Percentiles rank a stretch among this genome's conserved stretches.
Conservation (phyloP, 2,797 vertebrate genomes). For the Coregonus sp. region DNA sequence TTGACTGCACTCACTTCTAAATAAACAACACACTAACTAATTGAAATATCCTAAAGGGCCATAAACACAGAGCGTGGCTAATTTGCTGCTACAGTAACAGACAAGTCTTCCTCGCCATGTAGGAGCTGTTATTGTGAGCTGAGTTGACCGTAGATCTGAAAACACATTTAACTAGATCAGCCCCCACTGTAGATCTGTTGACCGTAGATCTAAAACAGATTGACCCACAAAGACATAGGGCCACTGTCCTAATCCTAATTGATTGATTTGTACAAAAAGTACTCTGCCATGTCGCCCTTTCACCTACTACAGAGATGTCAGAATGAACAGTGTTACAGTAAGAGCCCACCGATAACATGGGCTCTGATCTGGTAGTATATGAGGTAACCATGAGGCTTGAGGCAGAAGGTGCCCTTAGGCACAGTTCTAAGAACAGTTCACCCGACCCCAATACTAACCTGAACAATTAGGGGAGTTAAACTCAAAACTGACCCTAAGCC, state of each 20-base stretch:
- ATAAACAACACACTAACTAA: constrained; percentile 58
- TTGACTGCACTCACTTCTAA: constrained; percentile 24
- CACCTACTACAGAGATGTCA: not conserved
- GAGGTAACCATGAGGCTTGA: too few relatives aligned
- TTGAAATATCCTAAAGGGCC: constrained; percentile 58
- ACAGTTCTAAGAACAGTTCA: too few relatives aligned
- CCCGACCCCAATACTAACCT: too few relatives aligned
- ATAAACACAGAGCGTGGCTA: constrained; percentile 48
- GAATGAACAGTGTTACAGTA: not conserved
- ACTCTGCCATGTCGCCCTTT: not conserved
- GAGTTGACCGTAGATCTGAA: not conserved
- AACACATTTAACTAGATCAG: too few relatives aligned
- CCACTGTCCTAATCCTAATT: not conserved
- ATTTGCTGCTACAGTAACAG: constrained; percentile 64
- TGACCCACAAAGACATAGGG: not conserved
- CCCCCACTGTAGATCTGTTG: not conserved
- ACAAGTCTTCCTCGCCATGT: constrained; percentile 34
- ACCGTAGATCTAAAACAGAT: not conserved
- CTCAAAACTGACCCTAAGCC: too few relatives aligned
- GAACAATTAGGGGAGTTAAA: too few relatives aligned
- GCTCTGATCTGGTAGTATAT: too few relatives aligned
- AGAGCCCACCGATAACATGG: not conserved
- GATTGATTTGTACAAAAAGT: not conserved
- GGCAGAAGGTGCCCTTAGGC: too few relatives aligned
- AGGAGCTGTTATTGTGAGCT: not conserved